These are phyloP conservation scores for Odontothrips loti DNA, from an alignment of 2,888 invertebrate genomes.

Conservation along the genomic window DNA sequence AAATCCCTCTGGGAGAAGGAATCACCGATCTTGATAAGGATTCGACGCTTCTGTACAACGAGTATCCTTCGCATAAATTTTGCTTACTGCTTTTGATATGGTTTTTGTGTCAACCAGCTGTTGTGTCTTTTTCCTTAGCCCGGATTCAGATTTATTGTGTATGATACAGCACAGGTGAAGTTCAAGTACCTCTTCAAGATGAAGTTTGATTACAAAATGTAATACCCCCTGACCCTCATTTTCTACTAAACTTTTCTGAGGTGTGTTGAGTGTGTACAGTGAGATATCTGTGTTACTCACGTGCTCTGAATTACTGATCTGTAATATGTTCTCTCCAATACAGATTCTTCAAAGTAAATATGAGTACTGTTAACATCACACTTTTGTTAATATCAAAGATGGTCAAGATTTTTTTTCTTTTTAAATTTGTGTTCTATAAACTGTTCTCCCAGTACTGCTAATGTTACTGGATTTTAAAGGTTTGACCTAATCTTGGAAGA, in stretches of 20 bases:
- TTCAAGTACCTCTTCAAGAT: constrained; percentile 82
- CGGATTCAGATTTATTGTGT: constrained; percentile 72
- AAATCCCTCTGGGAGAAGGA: constrained; percentile 73
- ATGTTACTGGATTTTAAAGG: no score
- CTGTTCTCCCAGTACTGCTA: not conserved
- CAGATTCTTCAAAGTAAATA: not conserved
- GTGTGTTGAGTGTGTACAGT: not conserved
- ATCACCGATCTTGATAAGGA: constrained; percentile 41
- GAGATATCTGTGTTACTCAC: not conserved
- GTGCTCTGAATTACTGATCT: not conserved
- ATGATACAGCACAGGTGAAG: constrained; percentile 91
- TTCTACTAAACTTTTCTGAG: not conserved
- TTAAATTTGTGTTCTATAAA: not conserved
- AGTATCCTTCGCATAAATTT: constrained; percentile 64
- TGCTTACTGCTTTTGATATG: not conserved
- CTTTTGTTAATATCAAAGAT: not conserved
- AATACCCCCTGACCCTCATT: not conserved
- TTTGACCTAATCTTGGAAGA: no score
- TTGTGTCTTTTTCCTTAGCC: constrained; percentile 41
- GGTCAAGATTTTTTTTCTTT: not conserved
- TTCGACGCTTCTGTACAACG: constrained; percentile 76
- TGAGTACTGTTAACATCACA: not conserved
- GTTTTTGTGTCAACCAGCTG: not conserved
- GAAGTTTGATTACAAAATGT: constrained; percentile 69
- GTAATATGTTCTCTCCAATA: not conserved